A percentile compares a stretch with the other conserved stretches of the same genome.
phyloP scores from a whole-genome alignment of 2,113 vertebrate species.

The Platysteira castanea region DNA sequence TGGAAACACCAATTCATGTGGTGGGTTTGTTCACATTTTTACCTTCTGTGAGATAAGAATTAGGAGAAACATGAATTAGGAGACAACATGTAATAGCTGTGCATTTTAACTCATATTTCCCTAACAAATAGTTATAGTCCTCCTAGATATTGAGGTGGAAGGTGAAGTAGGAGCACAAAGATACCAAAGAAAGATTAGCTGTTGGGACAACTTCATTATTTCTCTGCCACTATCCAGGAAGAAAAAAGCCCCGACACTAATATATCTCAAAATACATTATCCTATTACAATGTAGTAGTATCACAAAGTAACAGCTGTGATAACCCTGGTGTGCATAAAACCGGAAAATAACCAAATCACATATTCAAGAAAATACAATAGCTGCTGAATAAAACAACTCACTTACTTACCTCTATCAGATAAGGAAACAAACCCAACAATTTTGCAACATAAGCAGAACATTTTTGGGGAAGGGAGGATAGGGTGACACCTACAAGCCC shows the following conservation, averaged over 20 bases:
- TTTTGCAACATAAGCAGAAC: background rate
- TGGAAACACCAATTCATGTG: no score
- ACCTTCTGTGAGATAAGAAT: no score
- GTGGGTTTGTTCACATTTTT: no score
- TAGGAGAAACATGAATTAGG: no score
- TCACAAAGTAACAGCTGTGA: constrained; percentile 14
- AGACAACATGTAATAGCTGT: background rate
- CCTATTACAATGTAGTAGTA: constrained; percentile 1
- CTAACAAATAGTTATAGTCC: background rate
- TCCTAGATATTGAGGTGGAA: constrained; percentile 13
- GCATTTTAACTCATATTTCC: constrained; percentile 11
- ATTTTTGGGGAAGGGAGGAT: background rate
- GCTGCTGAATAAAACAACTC: constrained; percentile 36
- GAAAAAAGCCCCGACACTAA: background rate
- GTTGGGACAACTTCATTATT: constrained; percentile 38
- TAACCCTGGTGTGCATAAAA: constrained; percentile 26
- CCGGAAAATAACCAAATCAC: constrained; percentile 28
- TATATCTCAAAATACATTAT: constrained; percentile 32
- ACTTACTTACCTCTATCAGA: constrained; percentile 12
- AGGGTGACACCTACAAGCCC: background rate
- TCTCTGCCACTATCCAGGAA: background rate
- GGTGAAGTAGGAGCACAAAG: constrained; percentile 30
- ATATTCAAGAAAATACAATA: background rate
- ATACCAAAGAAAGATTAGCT: background rate
- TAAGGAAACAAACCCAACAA: background rate